Conservation (phyloP, 2,888 invertebrate species). For the Machimus atricapillus region DNA sequence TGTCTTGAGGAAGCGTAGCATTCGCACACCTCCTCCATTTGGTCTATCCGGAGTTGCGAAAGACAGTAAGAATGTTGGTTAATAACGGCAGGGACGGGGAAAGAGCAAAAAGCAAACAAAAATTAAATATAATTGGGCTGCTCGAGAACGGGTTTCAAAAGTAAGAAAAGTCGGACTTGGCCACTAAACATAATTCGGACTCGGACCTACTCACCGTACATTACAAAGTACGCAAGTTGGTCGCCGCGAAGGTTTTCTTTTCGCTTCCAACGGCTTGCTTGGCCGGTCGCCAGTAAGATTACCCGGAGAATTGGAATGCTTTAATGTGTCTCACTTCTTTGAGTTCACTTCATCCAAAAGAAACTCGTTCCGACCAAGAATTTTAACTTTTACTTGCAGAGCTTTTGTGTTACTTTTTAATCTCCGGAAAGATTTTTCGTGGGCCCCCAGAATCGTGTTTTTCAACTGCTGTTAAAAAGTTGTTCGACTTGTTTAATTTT, state of each 20-base stretch:
- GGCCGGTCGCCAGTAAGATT: background rate
- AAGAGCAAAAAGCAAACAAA: background rate
- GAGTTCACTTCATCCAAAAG: background rate
- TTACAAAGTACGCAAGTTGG: background rate
- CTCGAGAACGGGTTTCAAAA: slow-evolving; percentile 2
- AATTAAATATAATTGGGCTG: background rate
- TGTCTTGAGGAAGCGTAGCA: background rate
- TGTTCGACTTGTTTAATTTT: background rate
- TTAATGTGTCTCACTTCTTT: background rate
- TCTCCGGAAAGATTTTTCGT: background rate
- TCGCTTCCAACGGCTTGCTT: background rate
- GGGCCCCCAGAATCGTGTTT: background rate
- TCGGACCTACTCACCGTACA: background rate
- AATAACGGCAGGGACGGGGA: background rate
- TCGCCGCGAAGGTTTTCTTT: background rate
- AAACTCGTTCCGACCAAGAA: background rate
- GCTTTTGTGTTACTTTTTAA: background rate
- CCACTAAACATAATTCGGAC: background rate
- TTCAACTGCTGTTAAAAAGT: background rate
- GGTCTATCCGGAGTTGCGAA: background rate
- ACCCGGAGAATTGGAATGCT: background rate
- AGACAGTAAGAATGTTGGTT: background rate
- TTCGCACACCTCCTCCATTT: slow-evolving; percentile 5
- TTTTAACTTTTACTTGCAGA: background rate
- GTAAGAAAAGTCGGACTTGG: background rate